A percentile compares a stretch with the other conserved stretches of the same genome.
Evolutionary conservation across 2,888 invertebrate species (phyloP).

Genomic region (Tinea trinotella): DNA sequence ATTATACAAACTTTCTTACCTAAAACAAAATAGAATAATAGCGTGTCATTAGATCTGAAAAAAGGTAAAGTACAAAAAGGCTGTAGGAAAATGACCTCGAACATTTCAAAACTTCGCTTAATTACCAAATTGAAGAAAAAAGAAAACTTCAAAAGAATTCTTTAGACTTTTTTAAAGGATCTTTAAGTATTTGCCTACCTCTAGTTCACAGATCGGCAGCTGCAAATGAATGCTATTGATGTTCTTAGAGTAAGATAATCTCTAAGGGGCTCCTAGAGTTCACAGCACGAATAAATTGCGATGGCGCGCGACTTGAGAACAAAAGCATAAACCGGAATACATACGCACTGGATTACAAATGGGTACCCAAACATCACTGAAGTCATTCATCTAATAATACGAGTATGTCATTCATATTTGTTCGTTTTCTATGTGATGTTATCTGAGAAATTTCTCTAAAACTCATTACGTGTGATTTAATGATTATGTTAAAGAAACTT

Average conservation of each 20-base stretch:
- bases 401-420: too few relatives aligned
- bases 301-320: constrained; percentile 3
- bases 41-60: background rate
- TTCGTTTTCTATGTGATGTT: too few relatives aligned
- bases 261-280: constrained; percentile 1
- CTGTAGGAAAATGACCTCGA: constrained; percentile 27
- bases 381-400: background rate
- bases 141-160: constrained; percentile 13
- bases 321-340: background rate
- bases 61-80: background rate
- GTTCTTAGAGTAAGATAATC: constrained; percentile 7
- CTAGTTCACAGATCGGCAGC: constrained; percentile 32
- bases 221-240: constrained; percentile 28
- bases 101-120: constrained; percentile 27
- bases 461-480: too few relatives aligned
- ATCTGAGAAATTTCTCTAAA: too few relatives aligned
- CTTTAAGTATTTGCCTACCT: background rate
- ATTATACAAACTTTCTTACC: background rate
- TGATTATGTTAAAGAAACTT: too few relatives aligned
- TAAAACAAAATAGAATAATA: background rate
- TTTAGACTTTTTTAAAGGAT: constrained; percentile 1
- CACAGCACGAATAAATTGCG: constrained; percentile 1
- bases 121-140: constrained; percentile 24
- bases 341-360: constrained; percentile 3
- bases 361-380: background rate